Evolutionary conservation across 1,140 invertebrate genomes (phyloP), one percentile per base, ranked within the genome.

Genomic region (Oreohelix idahoensis): DNA sequence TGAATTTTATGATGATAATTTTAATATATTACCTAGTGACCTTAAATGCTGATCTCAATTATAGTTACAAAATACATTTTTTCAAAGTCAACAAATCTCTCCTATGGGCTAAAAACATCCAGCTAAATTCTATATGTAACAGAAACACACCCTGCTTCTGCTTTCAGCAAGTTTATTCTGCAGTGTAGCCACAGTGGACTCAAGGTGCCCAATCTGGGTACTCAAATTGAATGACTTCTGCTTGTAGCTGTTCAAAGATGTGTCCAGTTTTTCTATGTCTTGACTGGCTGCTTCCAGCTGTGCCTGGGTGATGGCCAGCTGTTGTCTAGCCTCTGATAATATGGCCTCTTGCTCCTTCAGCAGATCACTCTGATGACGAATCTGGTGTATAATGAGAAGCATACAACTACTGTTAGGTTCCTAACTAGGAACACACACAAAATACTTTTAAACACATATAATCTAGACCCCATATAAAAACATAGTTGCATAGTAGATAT

Each of bases 101-200:
- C 42, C 42, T n/a, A n/a, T n/a, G n/a, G n/a, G n/a, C n/a, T n/a
- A n/a, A n/a, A n/a, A n/a, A n/a, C n/a, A n/a, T n/a, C n/a, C n/a
- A n/a, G n/a, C n/a, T n/a, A n/a, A n/a, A n/a, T n/a, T n/a, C n/a
- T n/a, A n/a, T n/a, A n/a, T n/a, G n/a, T n/a, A n/a, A n/a, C n/a
- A n/a, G n/a, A 26, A 23, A 81, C 88, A 83, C 39, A 89, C 89
- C 86, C 87, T 86, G 42, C 87, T 88, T 23, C 89, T 83, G 58
- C 87, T 88, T 29, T 92, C 89, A 0, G 89, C 84, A 15, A 92
- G 84, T 73, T 90, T 90, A 51, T 92, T 88, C 74, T 90, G 89
- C 63, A 89, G 78, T 42, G 69, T 84, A 63, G 84, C 85, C 15
- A 90, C 80, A 10, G 89, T 87, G 26, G 85, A 82, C 83, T 91